phyloP scores from a whole-genome alignment of 2,888 invertebrate genomes.

The Megastigmus dorsalis region DNA sequence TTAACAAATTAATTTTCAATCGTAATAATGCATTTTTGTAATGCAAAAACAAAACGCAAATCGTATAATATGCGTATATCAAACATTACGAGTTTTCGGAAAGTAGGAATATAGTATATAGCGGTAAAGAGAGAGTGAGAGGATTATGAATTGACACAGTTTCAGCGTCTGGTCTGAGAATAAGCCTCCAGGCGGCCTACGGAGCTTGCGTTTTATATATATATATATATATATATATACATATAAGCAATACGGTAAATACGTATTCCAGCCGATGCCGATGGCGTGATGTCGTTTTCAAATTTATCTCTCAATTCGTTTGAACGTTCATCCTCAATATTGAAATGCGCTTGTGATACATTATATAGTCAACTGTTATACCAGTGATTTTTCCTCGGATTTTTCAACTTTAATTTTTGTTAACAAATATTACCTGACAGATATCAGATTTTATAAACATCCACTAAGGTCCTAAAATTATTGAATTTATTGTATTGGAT shows the following conservation, averaged over 20 bases:
- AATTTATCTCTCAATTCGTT: slow-evolving; percentile 14
- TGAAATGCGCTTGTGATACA: too few relatives aligned
- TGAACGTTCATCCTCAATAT: too few relatives aligned
- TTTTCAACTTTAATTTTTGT: too few relatives aligned
- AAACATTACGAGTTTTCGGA: not conserved
- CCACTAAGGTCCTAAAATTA: too few relatives aligned
- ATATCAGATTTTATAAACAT: too few relatives aligned
- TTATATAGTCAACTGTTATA: too few relatives aligned
- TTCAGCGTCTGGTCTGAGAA: not conserved
- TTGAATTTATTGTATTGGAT: not conserved
- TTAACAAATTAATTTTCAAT: too few relatives aligned
- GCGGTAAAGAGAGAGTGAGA: slow-evolving; percentile 27
- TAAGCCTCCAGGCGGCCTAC: not conserved
- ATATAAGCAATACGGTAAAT: not conserved
- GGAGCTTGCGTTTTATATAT: not conserved
- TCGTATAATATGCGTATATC: too few relatives aligned
- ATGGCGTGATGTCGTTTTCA: not conserved
- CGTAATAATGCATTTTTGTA: too few relatives aligned
- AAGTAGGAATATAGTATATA: not conserved
- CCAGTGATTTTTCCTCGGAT: too few relatives aligned
- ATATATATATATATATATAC: not conserved
- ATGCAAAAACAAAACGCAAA: too few relatives aligned
- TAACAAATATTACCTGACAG: too few relatives aligned
- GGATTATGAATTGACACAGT: slow-evolving; percentile 22
- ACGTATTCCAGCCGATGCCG: not conserved